phyloP scores from a whole-genome alignment of 2,888 invertebrate genomes.

The Patella pellucida region DNA sequence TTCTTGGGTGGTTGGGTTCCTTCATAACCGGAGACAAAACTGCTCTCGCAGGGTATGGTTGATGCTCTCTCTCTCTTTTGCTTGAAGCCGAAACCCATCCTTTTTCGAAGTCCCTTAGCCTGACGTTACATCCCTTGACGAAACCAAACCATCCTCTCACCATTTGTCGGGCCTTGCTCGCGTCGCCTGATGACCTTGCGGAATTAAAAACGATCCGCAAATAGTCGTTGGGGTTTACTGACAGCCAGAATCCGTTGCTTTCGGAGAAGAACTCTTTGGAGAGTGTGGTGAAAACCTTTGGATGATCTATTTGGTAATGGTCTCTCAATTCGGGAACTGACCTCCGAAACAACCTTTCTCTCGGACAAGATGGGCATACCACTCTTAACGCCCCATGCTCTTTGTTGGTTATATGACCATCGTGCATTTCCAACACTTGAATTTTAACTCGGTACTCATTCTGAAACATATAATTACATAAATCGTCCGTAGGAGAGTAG shows the following conservation, averaged over 20 bases:
- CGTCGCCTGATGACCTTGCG: background rate
- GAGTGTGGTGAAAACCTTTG: background rate
- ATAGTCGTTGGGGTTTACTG: background rate
- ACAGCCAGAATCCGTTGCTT: background rate
- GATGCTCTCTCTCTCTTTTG: background rate
- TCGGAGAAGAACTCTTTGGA: background rate
- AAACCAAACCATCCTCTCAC: background rate
- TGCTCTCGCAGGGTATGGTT: background rate
- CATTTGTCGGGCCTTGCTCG: background rate
- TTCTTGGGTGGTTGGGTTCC: background rate
- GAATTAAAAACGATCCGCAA: background rate
- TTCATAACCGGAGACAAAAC: background rate
- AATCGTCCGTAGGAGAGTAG: too few species aligned
- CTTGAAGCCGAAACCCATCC: too few species aligned
- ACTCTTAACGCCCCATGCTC: background rate
- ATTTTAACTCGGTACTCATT: background rate
- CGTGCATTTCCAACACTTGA: background rate
- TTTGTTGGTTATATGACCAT: background rate
- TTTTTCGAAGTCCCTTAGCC: too few species aligned
- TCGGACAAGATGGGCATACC: constrained; percentile 7
- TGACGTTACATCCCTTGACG: too few species aligned
- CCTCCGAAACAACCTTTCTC: background rate
- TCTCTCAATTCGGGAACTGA: too few species aligned
- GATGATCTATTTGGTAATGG: too few species aligned
- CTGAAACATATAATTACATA: too few species aligned